Percentiles rank a stretch among this genome's conserved stretches.
These are phyloP conservation scores for Acronicta alni DNA, from an alignment of 2,888 invertebrate genomes.

Conservation along the genomic window DNA sequence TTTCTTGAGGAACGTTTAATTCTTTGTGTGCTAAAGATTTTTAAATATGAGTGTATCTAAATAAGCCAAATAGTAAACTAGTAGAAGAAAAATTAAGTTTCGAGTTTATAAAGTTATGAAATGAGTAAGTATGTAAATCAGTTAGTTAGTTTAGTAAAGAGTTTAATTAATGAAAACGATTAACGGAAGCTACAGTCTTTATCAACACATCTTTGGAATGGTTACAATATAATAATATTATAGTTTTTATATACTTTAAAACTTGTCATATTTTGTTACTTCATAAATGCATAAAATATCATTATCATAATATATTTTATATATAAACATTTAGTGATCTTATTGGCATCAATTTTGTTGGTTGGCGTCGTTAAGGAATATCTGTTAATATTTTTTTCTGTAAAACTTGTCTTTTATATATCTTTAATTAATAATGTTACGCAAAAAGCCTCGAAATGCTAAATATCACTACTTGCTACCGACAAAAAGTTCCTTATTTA, in stretches of 20 bases:
- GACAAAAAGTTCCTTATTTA: constrained; percentile 37
- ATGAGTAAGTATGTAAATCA: constrained; percentile 21
- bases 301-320: constrained; percentile 25
- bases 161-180: constrained; percentile 30
- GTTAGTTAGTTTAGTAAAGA: too few relatives aligned
- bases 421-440: constrained; percentile 65
- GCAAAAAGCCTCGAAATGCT: constrained; percentile 82
- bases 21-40: not conserved
- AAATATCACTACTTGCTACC: constrained; percentile 69
- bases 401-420: constrained; percentile 72
- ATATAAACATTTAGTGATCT: constrained; percentile 50
- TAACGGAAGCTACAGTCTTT: constrained; percentile 69
- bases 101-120: constrained; percentile 26
- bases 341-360: constrained; percentile 73
- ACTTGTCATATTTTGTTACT: constrained; percentile 54
- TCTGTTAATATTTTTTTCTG: constrained; percentile 52
- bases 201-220: constrained; percentile 84
- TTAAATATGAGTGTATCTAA: not conserved
- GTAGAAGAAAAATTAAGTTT: constrained; percentile 9
- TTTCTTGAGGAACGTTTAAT: not conserved
- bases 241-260: constrained; percentile 45
- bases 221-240: constrained; percentile 64
- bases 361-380: constrained; percentile 74
- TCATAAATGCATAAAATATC: constrained; percentile 55
- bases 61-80: constrained; percentile 31